A percentile compares a stretch with the other conserved stretches of the same genome.
Conservation (phyloP, 2,888 invertebrate genomes). For the Pseudococcus jackbeardsleyi region DNA sequence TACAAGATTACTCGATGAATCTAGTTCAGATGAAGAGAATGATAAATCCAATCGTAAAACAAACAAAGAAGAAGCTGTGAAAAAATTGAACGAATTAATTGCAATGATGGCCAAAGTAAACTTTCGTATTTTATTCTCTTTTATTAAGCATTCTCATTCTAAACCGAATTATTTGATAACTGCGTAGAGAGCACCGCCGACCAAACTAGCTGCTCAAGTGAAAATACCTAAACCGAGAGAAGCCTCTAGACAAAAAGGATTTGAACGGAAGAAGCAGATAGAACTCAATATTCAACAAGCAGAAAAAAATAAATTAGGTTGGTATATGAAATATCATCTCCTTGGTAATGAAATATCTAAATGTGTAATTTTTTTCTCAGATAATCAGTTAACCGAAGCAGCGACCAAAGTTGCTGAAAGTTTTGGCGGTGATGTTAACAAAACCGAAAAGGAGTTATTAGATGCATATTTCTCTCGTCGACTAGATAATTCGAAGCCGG, state of each 20-base stretch:
- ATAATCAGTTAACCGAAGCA: constrained; percentile 74
- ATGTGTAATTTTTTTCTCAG: constrained; percentile 67
- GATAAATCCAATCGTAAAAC: background rate
- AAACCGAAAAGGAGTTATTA: constrained; percentile 82
- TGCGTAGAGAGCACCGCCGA: background rate
- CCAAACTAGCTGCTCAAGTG: background rate
- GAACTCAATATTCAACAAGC: background rate
- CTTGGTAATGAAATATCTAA: background rate
- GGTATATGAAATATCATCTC: background rate
- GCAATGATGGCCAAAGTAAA: constrained; percentile 61
- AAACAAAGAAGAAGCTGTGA: constrained; percentile 44
- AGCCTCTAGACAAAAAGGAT: background rate
- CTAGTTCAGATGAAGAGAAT: constrained; percentile 33
- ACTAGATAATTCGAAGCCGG: constrained; percentile 75
- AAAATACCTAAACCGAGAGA: constrained; percentile 62
- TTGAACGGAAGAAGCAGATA: background rate
- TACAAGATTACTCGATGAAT: constrained; percentile 41
- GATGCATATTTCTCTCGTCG: constrained; percentile 68
- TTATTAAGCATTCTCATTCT: background rate
- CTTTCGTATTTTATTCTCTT: too few relatives aligned
- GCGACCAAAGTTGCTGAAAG: constrained; percentile 80
- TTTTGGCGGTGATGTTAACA: constrained; percentile 77
- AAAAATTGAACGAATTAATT: constrained; percentile 65
- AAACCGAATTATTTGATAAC: too few relatives aligned
- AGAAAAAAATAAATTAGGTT: constrained; percentile 46